Percentiles rank a stretch among this genome's conserved stretches.
Conservation (phyloP, 2,797 vertebrate species). For the Benthosema pterotum region DNA sequence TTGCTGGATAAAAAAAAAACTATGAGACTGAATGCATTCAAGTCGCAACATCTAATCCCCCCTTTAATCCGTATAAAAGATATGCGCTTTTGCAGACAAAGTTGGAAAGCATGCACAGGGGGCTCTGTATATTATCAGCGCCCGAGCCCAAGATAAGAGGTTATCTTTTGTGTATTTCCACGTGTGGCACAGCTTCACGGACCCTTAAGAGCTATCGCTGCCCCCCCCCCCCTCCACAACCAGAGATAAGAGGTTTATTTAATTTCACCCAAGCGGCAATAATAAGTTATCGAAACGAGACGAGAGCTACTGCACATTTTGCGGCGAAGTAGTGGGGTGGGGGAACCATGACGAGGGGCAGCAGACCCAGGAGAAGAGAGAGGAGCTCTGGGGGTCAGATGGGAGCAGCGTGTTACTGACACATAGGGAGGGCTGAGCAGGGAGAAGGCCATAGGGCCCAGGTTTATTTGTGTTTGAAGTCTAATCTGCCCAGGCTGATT, state of each 20-base stretch:
- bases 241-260: constrained; percentile 69
- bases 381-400: constrained; percentile 48
- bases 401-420: constrained; percentile 37
- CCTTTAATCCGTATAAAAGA: constrained; percentile 68
- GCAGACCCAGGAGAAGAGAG: constrained; percentile 42
- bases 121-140: constrained; percentile 43
- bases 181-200: constrained; percentile 66
- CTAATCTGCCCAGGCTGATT: constrained; percentile 82
- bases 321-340: not conserved
- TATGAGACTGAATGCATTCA: constrained; percentile 53
- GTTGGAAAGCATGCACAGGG: constrained; percentile 28
- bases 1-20: constrained; percentile 60
- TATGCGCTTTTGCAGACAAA: constrained; percentile 48
- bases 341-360: no score
- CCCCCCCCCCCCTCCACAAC: no score
- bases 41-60: constrained; percentile 66
- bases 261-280: constrained; percentile 71
- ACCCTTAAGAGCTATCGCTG: constrained; percentile 60
- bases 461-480: constrained; percentile 82
- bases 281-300: constrained; percentile 41
- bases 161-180: constrained; percentile 76
- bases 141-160: constrained; percentile 66
- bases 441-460: constrained; percentile 48
- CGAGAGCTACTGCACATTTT: constrained; percentile 40
- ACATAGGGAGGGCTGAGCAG: constrained; percentile 29